These are phyloP conservation scores for Carcinoscorpius rotundicauda DNA, from an alignment of 1,140 invertebrate species.

Conservation along the genomic window DNA sequence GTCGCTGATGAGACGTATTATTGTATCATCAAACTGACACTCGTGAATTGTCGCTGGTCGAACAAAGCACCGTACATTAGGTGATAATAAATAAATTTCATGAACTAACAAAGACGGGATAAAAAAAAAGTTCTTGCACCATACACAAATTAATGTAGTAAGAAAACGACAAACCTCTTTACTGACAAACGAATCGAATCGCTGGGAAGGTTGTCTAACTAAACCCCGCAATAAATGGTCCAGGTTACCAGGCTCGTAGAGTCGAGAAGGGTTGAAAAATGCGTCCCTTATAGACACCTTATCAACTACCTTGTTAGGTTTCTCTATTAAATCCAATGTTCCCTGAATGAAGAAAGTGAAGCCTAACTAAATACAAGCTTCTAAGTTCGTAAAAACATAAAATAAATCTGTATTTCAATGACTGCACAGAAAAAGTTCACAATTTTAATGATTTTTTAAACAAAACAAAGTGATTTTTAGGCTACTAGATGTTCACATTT, in stretches of 20 bases:
- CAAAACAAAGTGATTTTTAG: background rate
- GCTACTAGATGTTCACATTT: background rate
- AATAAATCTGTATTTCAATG: background rate
- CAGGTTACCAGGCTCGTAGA: constrained; percentile 49
- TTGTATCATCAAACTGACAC: background rate
- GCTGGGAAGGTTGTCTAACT: constrained; percentile 77
- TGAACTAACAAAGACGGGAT: background rate
- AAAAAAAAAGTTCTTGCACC: background rate
- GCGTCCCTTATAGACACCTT: constrained; percentile 45
- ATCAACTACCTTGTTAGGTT: too few relatives aligned
- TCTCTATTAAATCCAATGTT: too few relatives aligned
- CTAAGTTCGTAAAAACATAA: background rate
- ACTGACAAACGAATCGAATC: constrained; percentile 7
- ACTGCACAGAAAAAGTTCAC: background rate
- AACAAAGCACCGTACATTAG: background rate
- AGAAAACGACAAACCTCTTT: constrained; percentile 3
- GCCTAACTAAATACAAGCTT: constrained; percentile 21
- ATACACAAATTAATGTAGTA: background rate
- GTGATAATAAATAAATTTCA: background rate
- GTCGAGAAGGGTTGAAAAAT: constrained; percentile 88
- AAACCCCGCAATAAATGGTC: constrained; percentile 78
- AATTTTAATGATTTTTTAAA: background rate
- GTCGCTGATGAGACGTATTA: background rate
- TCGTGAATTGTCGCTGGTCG: background rate
- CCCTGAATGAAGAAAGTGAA: constrained; percentile 39